A percentile compares a stretch with the other conserved stretches of the same genome.
These are phyloP conservation scores for Burhinus oedicnemus DNA, from an alignment of 2,113 vertebrate genomes.

Conservation along the genomic window DNA sequence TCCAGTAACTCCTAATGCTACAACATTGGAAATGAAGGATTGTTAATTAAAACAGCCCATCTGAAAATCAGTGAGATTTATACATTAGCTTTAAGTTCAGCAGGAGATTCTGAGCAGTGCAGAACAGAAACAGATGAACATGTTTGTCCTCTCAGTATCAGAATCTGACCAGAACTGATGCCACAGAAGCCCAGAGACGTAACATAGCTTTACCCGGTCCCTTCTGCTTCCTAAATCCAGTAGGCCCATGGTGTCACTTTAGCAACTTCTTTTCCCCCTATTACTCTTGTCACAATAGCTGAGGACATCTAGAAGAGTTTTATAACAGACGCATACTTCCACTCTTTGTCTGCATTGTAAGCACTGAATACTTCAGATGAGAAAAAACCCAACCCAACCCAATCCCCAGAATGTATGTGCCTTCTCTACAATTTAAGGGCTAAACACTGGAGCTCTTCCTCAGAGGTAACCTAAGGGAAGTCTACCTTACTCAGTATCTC, in stretches of 20 bases:
- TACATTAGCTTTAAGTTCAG: neutral
- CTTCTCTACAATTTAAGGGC: neutral
- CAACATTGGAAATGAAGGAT: neutral
- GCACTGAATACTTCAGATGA: neutral
- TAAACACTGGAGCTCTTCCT: neutral
- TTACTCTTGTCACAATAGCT: neutral
- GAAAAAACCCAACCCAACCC: neutral
- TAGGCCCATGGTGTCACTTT: neutral
- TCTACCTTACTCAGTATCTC: neutral
- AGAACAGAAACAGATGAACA: neutral
- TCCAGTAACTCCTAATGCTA: neutral
- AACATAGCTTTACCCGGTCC: neutral
- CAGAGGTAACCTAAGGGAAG: neutral
- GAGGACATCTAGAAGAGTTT: neutral
- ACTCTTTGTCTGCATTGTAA: neutral
- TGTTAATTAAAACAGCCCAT: neutral
- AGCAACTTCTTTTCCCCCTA: neutral
- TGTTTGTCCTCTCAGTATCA: neutral
- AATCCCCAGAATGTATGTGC: neutral
- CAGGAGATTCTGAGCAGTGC: neutral
- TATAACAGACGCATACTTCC: neutral
- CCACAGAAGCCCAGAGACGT: neutral
- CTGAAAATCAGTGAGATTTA: neutral
- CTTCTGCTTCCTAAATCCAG: neutral
- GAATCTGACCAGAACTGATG: neutral